Evolutionary conservation across 2,113 vertebrate species (phyloP), one percentile per base, ranked within the genome.

Genomic region (Alectura lathami): DNA sequence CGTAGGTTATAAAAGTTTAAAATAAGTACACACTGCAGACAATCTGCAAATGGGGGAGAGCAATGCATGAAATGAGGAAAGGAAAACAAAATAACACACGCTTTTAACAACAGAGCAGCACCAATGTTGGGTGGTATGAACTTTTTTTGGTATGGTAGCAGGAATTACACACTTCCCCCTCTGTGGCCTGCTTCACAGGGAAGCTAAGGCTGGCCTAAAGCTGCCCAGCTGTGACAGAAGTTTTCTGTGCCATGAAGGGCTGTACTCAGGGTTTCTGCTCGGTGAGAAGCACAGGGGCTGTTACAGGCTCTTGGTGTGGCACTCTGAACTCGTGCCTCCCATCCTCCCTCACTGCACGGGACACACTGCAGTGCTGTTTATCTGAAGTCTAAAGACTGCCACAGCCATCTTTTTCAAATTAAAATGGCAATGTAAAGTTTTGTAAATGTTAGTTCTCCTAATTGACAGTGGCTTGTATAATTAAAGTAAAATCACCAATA

Each of bases 401-500:
- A 74, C 74, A 72, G 82, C 84, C 96, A 96, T 93, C 93, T 96
- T 97, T 97, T 97, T 96, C 92, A 83, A 96, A 97, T 97, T 97
- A 97, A 97, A 97, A 97, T 48, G 83, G 94, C 94, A 95, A 96
- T 84, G 95, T 86, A 96, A 96, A 97, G 90, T 96, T 97, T 93
- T 93, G 93, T 96, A 97, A 97, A 97, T 96, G 96, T 96, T 98
- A 97, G 97, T 91, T 97, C 96, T 97, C 96, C 93, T 97, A 96
- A 97, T 97, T 94, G 97, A 91, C 68, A 89, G 94, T 96, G 96
- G 96, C 95, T 97, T 96, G 93, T 92, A 63, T 97, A 96, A 97
- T 98, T 97, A 97, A 97, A 98, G 97, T 96, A 94, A 96, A 98
- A 94, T 97, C 96, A 91, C 96, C 96, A 95, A 96, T 95, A 96